Evolutionary conservation across 2,113 vertebrate species (phyloP), one percentile per base, ranked within the genome.

Genomic region (Malurus melanocephalus): DNA sequence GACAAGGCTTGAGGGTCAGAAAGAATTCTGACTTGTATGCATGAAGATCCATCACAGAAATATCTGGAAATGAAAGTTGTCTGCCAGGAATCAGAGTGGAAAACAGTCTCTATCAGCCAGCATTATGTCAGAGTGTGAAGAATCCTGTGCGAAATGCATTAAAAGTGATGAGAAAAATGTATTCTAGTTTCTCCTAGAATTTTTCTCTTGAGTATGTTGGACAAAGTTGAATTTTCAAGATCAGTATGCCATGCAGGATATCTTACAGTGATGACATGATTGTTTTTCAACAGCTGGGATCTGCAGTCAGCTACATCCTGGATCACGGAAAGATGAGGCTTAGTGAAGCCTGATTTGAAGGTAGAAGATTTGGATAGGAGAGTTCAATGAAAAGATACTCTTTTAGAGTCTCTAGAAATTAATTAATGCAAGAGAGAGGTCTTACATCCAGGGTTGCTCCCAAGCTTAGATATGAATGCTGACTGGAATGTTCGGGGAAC

Each of bases 51-150:
- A 51, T 59, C 33, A 43, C 23, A 59, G 27, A 26, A 19, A 7
- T 83, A 32, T 43, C 27, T 53, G 46, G 52, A 67, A 87, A n/a
- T 66, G 22, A n/a, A 86, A 78, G 40, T 52, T 84, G 14, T 64
- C n/a, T 59, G 27, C 19, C n/a, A 33, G 53, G 45, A 83, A 45
- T 68, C 53, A 42, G 45, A 45, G 43, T 62, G 19, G 71, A 75
- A 80, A 77, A 69, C 45, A n/a, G 43, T 38, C 28, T 88, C 10
- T 62, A 27, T 62, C 26, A 49, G 33, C 24, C 20, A 46, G 8
- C 9, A 2, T 56, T 80, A 10, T 45, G 48, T 14, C 49, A 55
- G 53, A 52, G n/a, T 55, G 8, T 0, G 0, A 60, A 56, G 49
- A 74, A 56, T 13, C 27, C 30, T 78, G 24, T 72, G 27, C 30